Evolutionary conservation across 2,113 vertebrate species (phyloP).

Genomic region (Xiphophorus hellerii): DNA sequence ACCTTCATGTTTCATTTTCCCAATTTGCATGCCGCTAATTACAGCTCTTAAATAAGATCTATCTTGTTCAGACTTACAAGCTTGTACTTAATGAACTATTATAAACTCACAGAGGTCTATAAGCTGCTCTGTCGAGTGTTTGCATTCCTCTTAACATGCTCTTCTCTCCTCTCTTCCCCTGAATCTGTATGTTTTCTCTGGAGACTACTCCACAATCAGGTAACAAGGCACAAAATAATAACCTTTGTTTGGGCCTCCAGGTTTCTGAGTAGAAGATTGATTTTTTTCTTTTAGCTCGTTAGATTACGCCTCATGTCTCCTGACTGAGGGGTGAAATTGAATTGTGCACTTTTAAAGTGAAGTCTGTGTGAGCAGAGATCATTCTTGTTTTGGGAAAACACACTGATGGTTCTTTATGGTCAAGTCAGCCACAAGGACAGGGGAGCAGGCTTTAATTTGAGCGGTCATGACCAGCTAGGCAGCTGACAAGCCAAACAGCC

Average conservation of each 20-base stretch:
- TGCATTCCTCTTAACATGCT: slow-evolving; percentile 19
- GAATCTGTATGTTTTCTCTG: slow-evolving; percentile 21
- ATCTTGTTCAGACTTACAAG: neutral
- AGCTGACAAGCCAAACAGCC: slow-evolving; percentile 14
- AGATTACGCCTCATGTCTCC: slow-evolving; percentile 24
- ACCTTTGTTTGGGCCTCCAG: slow-evolving; percentile 46
- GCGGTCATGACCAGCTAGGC: slow-evolving; percentile 7
- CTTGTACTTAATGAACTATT: neutral
- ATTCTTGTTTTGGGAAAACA: slow-evolving; percentile 32
- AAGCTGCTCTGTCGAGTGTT: slow-evolving; percentile 19
- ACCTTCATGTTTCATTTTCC: neutral
- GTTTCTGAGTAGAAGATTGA: slow-evolving; percentile 28
- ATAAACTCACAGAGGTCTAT: neutral
- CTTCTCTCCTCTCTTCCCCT: slow-evolving; percentile 7
- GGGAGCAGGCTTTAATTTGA: slow-evolving; percentile 20
- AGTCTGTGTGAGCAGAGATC: slow-evolving; percentile 13
- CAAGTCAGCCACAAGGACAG: slow-evolving; percentile 43
- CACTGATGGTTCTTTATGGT: slow-evolving; percentile 24
- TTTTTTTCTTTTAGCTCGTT: slow-evolving; percentile 28
- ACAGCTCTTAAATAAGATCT: neutral
- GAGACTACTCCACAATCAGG: slow-evolving; percentile 30
- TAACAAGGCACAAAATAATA: slow-evolving; percentile 49
- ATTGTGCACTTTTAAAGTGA: slow-evolving; percentile 20
- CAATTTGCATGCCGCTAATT: neutral
- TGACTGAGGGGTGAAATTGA: slow-evolving; percentile 25